Conservation (phyloP, 2,888 invertebrate species). For the Andrena marginata region DNA sequence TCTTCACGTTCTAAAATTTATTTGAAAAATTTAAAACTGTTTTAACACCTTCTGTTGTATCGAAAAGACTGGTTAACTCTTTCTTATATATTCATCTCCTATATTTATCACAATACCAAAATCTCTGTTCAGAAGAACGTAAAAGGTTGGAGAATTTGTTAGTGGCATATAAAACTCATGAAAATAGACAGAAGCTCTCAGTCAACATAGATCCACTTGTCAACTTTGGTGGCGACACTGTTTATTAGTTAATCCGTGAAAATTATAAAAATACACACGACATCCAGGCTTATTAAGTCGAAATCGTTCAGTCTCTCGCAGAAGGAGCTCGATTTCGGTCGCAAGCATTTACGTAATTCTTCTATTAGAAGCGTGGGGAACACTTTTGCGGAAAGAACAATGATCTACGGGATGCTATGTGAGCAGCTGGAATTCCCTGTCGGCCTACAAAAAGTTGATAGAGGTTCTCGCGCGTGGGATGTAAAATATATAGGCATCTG, state of each 20-base stretch:
- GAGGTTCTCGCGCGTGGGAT: neutral
- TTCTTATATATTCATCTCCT: neutral
- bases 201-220: no score
- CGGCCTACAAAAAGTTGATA: conserved; percentile 29
- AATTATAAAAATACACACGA: neutral
- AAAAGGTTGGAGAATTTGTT: no score
- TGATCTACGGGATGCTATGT: conserved; percentile 25
- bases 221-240: no score
- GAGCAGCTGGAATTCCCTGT: conserved; percentile 45
- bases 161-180: no score
- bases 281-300: conserved; percentile 2
- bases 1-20: neutral
- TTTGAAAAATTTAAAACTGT: neutral
- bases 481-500: neutral
- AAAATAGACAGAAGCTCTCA: no score
- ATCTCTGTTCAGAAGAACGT: no score
- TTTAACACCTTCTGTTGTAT: neutral
- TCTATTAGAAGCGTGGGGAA: conserved; percentile 28
- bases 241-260: no score
- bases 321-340: conserved; percentile 2
- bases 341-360: conserved; percentile 42
- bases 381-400: conserved; percentile 45
- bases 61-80: neutral
- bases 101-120: no score
- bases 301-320: neutral